Evolutionary conservation across 1,140 invertebrate genomes (phyloP).

Genomic region (Leptopilina boulardi): DNA sequence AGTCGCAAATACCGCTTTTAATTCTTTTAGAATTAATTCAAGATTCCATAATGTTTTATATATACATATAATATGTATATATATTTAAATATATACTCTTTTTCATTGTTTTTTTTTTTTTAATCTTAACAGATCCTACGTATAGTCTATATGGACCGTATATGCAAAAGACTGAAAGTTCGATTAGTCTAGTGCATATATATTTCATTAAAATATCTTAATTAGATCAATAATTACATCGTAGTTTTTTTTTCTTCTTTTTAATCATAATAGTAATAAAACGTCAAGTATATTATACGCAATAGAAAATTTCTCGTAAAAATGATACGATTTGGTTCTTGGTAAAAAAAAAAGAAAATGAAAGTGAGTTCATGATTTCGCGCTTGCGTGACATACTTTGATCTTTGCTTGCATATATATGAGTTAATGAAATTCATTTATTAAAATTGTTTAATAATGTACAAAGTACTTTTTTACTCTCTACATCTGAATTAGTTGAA

Average conservation of each 20-base stretch:
- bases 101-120: slow-evolving; percentile 46
- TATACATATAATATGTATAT: slow-evolving; percentile 48
- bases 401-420: neutral
- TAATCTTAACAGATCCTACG: slow-evolving; percentile 67
- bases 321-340: slow-evolving; percentile 25
- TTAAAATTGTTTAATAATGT: neutral
- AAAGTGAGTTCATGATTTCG: neutral
- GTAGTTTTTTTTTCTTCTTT: slow-evolving; percentile 3
- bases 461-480: neutral
- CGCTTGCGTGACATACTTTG: neutral
- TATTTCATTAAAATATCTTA: slow-evolving; percentile 37
- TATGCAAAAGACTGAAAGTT: slow-evolving; percentile 42
- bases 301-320: slow-evolving; percentile 36
- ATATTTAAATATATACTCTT: slow-evolving; percentile 7
- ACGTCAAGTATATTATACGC: slow-evolving; percentile 31
- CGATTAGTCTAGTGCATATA: slow-evolving; percentile 47
- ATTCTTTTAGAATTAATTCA: slow-evolving; percentile 68
- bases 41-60: slow-evolving; percentile 66
- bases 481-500: too few species aligned
- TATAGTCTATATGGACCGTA: slow-evolving; percentile 58
- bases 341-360: neutral
- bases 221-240: slow-evolving; percentile 41
- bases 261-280: slow-evolving; percentile 30
- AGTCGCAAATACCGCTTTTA: slow-evolving; percentile 68
- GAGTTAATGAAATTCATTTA: neutral